phyloP scores from a whole-genome alignment of 2,113 vertebrate genomes.

The Catharus fuscescens region DNA sequence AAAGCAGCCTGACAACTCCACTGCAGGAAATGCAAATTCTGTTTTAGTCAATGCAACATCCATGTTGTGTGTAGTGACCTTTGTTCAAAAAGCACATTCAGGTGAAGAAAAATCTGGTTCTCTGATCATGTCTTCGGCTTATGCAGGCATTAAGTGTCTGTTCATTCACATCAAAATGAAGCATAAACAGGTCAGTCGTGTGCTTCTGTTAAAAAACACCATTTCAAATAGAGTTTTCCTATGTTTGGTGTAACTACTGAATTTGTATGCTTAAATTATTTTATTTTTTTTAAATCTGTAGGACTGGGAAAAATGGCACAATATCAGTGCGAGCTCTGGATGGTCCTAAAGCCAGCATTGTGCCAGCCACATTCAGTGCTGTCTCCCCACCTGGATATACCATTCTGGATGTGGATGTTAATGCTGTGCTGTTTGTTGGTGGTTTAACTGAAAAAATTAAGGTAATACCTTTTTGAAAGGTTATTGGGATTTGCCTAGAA shows the following conservation, averaged over 20 bases:
- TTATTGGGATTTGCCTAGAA: not conserved
- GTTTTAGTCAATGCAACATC: not conserved
- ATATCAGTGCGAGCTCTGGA: conserved; percentile 91
- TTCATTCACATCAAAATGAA: not conserved
- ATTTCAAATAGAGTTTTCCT: not conserved
- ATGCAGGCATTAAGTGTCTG: not conserved
- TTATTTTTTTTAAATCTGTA: conserved; percentile 54
- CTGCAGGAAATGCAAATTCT: not conserved
- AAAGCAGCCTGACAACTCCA: not conserved
- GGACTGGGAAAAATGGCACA: conserved; percentile 92
- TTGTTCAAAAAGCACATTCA: not conserved
- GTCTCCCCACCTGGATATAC: conserved; percentile 87
- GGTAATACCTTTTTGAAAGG: conserved; percentile 69
- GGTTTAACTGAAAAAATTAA: conserved; percentile 90
- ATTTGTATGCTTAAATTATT: not conserved
- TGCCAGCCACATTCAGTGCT: conserved; percentile 80
- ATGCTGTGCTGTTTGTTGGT: conserved; percentile 95
- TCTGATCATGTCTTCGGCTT: not conserved
- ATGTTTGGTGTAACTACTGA: not conserved
- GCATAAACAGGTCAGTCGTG: not conserved
- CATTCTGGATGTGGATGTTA: conserved; percentile 93
- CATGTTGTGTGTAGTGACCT: not conserved
- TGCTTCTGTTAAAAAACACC: not conserved
- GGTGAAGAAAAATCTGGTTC: not conserved
- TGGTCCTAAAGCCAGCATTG: conserved; percentile 87